Conservation (phyloP, 2,797 vertebrate genomes). For the Adrianichthys oophorus region DNA sequence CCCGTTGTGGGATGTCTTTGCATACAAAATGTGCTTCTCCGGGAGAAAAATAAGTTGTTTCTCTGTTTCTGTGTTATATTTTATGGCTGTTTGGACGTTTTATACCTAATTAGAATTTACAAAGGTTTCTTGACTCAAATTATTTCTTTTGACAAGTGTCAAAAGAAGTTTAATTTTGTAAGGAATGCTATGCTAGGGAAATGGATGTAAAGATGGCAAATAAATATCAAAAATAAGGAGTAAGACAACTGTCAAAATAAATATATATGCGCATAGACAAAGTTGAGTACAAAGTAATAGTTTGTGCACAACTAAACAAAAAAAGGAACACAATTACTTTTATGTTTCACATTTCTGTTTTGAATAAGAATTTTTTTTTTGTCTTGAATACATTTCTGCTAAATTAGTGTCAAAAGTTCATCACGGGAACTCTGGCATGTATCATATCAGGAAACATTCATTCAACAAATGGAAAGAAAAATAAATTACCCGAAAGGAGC, state of each 20-base stretch:
- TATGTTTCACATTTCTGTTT: too few species aligned
- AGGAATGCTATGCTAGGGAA: conserved; percentile 32
- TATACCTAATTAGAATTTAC: conserved; percentile 46
- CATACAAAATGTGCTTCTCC: conserved; percentile 43
- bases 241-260: not conserved
- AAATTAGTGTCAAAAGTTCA: too few species aligned
- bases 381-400: too few species aligned
- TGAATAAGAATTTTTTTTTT: too few species aligned
- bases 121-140: conserved; percentile 32
- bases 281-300: too few species aligned
- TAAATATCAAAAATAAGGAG: not conserved
- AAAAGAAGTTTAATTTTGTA: conserved; percentile 36
- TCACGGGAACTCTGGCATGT: too few species aligned
- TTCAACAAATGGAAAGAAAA: conserved; percentile 52
- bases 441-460: too few species aligned
- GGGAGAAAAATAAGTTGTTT: conserved; percentile 50
- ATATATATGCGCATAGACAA: not conserved
- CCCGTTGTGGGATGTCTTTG: too few species aligned
- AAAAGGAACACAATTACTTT: too few species aligned
- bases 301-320: too few species aligned
- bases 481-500: conserved; percentile 59
- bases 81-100: conserved; percentile 41
- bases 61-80: conserved; percentile 35
- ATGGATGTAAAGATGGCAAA: conserved; percentile 24
- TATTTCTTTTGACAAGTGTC: conserved; percentile 39